Conservation (phyloP, 1,140 invertebrate genomes). For the Drosophila ironensis region DNA sequence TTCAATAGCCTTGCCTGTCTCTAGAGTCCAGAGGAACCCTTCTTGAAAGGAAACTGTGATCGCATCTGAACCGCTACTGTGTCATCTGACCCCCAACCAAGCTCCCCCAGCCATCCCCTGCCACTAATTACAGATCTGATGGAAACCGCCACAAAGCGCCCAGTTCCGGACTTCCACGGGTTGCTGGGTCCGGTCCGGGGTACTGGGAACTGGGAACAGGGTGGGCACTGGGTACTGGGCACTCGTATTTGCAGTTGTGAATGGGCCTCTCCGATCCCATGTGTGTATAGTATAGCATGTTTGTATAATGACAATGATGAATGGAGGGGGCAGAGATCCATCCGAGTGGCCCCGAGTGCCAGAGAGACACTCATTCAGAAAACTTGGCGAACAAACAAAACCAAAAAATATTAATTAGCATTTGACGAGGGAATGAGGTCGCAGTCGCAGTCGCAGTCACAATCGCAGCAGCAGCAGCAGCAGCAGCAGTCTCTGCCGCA, state of each 20-base stretch:
- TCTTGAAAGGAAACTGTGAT: too few relatives aligned
- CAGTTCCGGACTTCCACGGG: constrained; percentile 54
- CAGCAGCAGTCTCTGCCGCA: neutral
- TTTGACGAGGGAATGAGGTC: constrained; percentile 43
- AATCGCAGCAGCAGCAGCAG: constrained; percentile 3
- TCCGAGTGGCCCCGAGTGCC: constrained; percentile 5
- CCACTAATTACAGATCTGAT: constrained; percentile 34
- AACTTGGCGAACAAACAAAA: constrained; percentile 57
- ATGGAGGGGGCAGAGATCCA: constrained; percentile 25
- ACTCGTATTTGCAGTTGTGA: too few relatives aligned
- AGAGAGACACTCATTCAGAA: constrained; percentile 62
- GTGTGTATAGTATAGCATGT: too few relatives aligned
- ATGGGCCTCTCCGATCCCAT: constrained; percentile 21
- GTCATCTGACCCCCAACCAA: too few relatives aligned
- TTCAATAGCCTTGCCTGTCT: too few relatives aligned
- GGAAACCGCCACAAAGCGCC: constrained; percentile 67
- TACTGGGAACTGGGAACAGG: too few relatives aligned
- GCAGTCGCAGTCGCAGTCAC: constrained; percentile 4
- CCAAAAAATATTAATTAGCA: constrained; percentile 77
- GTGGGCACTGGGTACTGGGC: too few relatives aligned
- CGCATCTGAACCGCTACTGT: neutral
- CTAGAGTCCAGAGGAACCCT: too few relatives aligned
- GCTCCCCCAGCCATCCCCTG: neutral
- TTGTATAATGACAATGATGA: constrained; percentile 49
- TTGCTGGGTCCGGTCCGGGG: neutral